Evolutionary conservation across 2,113 vertebrate genomes (phyloP).

Genomic region (crab-eating macaque (Macaca fascicularis)): DNA sequence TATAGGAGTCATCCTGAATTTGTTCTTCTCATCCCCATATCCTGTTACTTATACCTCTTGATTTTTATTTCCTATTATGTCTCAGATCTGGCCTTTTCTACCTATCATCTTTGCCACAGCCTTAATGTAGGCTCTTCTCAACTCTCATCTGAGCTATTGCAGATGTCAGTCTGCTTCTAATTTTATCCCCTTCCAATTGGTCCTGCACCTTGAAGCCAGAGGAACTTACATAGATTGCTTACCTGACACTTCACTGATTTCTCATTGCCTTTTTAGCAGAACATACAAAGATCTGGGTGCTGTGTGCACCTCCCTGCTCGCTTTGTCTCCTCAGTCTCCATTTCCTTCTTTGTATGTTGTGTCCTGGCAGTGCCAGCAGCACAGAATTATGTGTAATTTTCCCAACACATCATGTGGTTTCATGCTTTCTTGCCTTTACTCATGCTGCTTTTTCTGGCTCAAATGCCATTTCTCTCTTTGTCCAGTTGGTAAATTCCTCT

Average conservation of each 20-base stretch:
- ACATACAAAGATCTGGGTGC: constrained; percentile 10
- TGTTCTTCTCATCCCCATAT: neutral
- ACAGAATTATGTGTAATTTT: neutral
- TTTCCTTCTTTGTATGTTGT: neutral
- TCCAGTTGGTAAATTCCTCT: constrained; percentile 37
- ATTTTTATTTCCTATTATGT: constrained; percentile 45
- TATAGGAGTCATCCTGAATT: constrained; percentile 58
- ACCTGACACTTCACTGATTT: constrained; percentile 18
- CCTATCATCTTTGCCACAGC: neutral
- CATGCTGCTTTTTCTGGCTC: neutral
- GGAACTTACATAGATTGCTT: constrained; percentile 25
- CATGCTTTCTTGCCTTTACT: constrained; percentile 11
- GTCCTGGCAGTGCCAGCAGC: neutral
- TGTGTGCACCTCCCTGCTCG: neutral
- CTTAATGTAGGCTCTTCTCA: neutral
- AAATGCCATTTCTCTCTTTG: constrained; percentile 25
- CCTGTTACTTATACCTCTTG: constrained; percentile 19
- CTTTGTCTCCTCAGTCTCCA: neutral
- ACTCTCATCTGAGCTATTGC: neutral
- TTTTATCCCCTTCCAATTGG: neutral
- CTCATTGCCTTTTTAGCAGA: constrained; percentile 19
- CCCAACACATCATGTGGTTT: neutral
- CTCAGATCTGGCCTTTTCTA: constrained; percentile 62
- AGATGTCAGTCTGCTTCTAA: constrained; percentile 14
- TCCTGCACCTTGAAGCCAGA: constrained; percentile 10